A percentile compares a stretch with the other conserved stretches of the same genome.
phyloP scores from a whole-genome alignment of 2,113 vertebrate genomes.

The Equus przewalskii region DNA sequence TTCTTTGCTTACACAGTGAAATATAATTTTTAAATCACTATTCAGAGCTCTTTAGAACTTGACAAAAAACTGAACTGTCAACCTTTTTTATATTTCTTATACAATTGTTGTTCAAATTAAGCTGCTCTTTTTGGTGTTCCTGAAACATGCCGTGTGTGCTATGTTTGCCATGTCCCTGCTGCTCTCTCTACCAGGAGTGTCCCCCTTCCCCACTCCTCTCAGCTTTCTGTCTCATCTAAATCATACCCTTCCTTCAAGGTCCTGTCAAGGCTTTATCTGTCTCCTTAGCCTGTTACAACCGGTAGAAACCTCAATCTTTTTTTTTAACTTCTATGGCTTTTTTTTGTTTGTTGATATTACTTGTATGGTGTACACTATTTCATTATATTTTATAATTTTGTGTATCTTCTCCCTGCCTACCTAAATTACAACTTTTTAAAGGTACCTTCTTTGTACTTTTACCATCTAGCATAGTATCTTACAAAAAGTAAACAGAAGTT shows the following conservation, averaged over 20 bases:
- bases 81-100: neutral
- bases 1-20: neutral
- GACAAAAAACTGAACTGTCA: neutral
- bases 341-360: constrained; percentile 3
- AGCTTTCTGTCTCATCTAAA: neutral
- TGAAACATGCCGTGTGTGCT: neutral
- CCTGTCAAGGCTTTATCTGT: neutral
- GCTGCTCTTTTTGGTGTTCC: neutral
- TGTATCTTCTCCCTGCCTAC: neutral
- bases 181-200: neutral
- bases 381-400: constrained; percentile 44
- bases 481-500: constrained; percentile 51
- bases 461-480: constrained; percentile 3
- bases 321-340: neutral
- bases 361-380: neutral
- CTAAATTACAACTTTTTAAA: constrained; percentile 24
- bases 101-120: constrained; percentile 13
- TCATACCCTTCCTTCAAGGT: neutral
- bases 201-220: neutral
- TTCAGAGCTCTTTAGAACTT: constrained; percentile 29
- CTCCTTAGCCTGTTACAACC: neutral
- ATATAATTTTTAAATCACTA: neutral
- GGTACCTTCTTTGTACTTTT: constrained; percentile 20
- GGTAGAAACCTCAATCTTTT: neutral
- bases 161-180: neutral